Conservation (phyloP, 2,113 vertebrate genomes). For the Mustelus asterias region DNA sequence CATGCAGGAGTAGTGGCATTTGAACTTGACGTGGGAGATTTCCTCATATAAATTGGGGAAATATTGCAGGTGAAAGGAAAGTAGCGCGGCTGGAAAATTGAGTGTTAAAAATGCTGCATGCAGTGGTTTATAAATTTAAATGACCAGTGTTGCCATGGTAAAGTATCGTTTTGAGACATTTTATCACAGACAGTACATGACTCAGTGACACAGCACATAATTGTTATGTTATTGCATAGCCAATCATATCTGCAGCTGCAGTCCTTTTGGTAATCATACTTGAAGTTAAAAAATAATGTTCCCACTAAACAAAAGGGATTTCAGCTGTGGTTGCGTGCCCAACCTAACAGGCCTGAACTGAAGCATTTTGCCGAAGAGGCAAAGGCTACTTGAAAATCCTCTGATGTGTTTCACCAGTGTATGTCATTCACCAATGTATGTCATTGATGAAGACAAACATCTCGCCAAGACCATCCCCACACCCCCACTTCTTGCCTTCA, state of each 20-base stretch:
- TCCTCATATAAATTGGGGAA: neutral
- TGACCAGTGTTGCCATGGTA: neutral
- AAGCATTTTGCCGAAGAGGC: neutral
- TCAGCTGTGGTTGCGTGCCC: neutral
- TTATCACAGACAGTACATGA: neutral
- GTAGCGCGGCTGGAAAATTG: neutral
- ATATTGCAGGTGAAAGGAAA: neutral
- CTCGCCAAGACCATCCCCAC: too few relatives aligned
- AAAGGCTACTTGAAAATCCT: neutral
- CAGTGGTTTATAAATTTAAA: constrained; percentile 6
- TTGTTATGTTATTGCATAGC: neutral
- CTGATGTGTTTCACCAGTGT: neutral
- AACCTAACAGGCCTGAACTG: neutral
- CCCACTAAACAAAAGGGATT: neutral
- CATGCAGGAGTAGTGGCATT: neutral
- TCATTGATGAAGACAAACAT: too few relatives aligned
- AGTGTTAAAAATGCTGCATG: constrained; percentile 17
- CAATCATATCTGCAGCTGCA: neutral
- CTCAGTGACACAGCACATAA: neutral
- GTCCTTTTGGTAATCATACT: neutral
- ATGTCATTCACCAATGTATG: too few relatives aligned
- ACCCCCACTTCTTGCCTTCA: too few relatives aligned
- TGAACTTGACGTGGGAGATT: neutral
- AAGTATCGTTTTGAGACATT: neutral
- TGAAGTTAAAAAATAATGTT: neutral